phyloP scores from a whole-genome alignment of 2,888 invertebrate genomes.

The Morpho deidamia region DNA sequence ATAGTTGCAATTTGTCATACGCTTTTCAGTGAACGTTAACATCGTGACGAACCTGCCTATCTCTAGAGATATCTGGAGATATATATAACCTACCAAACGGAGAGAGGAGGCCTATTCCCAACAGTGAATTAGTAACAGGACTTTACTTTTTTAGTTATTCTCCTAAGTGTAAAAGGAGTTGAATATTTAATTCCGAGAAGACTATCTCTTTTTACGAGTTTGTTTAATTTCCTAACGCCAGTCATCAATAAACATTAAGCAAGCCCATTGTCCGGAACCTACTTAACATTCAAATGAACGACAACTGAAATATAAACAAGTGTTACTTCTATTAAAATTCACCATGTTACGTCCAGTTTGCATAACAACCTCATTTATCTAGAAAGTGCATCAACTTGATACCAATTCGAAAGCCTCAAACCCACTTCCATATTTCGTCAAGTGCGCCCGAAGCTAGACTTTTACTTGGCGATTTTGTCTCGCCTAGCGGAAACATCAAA shows the following conservation, averaged over 20 bases:
- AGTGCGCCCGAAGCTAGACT: constrained; percentile 64
- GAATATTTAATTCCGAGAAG: constrained; percentile 4
- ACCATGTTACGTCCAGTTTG: constrained; percentile 65
- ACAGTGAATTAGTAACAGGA: too few relatives aligned
- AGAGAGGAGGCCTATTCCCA: too few relatives aligned
- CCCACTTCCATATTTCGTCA: constrained; percentile 67
- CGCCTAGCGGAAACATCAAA: constrained; percentile 57
- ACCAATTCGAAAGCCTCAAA: constrained; percentile 63
- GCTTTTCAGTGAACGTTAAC: too few relatives aligned
- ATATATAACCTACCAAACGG: too few relatives aligned
- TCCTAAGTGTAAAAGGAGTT: neutral
- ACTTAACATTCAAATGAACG: constrained; percentile 49
- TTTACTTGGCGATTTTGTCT: constrained; percentile 54
- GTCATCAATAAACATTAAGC: constrained; percentile 29
- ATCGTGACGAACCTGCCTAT: too few relatives aligned
- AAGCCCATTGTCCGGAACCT: constrained; percentile 36
- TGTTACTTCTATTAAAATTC: constrained; percentile 68
- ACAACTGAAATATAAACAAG: constrained; percentile 37
- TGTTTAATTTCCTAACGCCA: constrained; percentile 21
- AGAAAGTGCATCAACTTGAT: constrained; percentile 70
- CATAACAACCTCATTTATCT: constrained; percentile 66
- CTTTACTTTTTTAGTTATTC: too few relatives aligned
- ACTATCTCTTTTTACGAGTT: neutral
- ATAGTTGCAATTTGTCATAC: too few relatives aligned
- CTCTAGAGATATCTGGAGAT: too few relatives aligned